These are phyloP conservation scores for Melanotaenia nigrans DNA, from an alignment of 2,797 vertebrate genomes.

Conservation along the genomic window DNA sequence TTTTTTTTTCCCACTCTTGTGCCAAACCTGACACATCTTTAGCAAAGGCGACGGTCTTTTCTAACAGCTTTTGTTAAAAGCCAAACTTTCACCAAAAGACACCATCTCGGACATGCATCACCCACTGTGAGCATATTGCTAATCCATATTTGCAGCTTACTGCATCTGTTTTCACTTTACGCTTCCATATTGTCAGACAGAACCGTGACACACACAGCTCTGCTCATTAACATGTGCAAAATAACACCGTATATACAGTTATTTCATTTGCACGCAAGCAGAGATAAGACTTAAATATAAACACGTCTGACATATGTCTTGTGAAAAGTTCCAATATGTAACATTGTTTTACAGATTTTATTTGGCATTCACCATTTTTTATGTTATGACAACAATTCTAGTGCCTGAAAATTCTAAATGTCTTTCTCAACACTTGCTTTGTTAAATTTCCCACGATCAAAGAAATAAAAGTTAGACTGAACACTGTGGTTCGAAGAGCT, in stretches of 20 bases:
- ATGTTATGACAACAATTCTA: conserved; percentile 29
- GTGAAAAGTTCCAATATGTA: conserved; percentile 29
- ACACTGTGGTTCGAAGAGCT: conserved; percentile 60
- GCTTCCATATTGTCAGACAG: conserved; percentile 14
- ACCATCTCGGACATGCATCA: conserved; percentile 32
- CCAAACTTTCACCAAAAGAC: conserved; percentile 46
- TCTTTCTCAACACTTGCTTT: not conserved
- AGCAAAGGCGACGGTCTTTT: conserved; percentile 51
- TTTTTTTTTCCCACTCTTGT: conserved; percentile 71
- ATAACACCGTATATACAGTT: conserved; percentile 17
- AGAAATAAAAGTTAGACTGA: conserved; percentile 50
- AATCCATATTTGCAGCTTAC: conserved; percentile 27
- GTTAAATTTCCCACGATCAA: conserved; percentile 36
- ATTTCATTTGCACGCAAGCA: conserved; percentile 23
- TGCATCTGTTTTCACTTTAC: conserved; percentile 26
- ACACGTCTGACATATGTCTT: conserved; percentile 29
- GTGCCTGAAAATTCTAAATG: conserved; percentile 34
- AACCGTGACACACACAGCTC: conserved; percentile 12
- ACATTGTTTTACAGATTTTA: conserved; percentile 30
- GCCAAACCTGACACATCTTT: conserved; percentile 83
- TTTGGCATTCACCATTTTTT: conserved; percentile 31
- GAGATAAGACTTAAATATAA: conserved; percentile 25
- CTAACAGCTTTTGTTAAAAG: conserved; percentile 63
- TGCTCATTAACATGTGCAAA: conserved; percentile 29
- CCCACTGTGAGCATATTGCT: conserved; percentile 18